Evolutionary conservation across 2,113 vertebrate species (phyloP).

Genomic region (Empidonax traillii): DNA sequence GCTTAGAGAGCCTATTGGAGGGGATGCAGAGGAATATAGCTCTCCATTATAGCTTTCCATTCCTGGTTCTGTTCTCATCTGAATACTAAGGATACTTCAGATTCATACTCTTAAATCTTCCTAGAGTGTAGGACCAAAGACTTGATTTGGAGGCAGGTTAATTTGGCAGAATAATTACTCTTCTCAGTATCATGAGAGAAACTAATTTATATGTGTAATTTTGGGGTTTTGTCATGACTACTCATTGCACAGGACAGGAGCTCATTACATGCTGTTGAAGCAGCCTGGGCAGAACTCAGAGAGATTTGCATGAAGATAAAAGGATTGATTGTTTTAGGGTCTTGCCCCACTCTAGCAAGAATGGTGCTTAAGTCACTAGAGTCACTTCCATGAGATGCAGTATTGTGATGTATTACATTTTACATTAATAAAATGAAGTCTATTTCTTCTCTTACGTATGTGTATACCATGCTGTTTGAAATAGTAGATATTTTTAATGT

Average conservation of each 20-base stretch:
- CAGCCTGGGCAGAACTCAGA: neutral
- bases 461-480: neutral
- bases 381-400: neutral
- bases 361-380: neutral
- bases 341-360: neutral
- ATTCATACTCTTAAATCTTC: neutral
- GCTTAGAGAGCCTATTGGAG: neutral
- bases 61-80: neutral
- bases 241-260: neutral
- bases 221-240: neutral
- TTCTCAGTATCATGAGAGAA: neutral
- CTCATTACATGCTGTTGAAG: neutral
- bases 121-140: neutral
- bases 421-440: neutral
- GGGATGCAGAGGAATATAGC: neutral
- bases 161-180: constrained; percentile 15
- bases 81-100: neutral
- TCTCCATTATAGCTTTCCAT: neutral
- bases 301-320: neutral
- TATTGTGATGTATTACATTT: neutral
- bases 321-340: neutral
- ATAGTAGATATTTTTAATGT: constrained; percentile 22
- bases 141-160: constrained; percentile 21
- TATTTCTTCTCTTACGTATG: neutral
- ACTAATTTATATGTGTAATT: constrained; percentile 4